Percentiles rank a stretch among this genome's conserved stretches.
Conservation (phyloP, 2,797 vertebrate species). For the Chiroxiphia lanceolata region DNA sequence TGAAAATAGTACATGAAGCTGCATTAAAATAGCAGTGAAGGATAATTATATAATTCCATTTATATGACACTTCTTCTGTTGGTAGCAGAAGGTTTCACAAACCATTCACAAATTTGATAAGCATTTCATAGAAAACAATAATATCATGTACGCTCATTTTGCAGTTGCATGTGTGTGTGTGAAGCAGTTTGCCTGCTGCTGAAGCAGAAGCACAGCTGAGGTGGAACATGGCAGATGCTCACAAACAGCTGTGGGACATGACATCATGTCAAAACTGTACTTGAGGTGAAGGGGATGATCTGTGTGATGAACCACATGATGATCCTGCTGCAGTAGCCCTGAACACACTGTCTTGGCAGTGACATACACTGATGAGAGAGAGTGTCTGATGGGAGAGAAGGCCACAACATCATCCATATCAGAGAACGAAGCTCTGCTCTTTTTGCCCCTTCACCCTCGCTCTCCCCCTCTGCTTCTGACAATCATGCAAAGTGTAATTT, state of each 20-base stretch:
- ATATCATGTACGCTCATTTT: neutral
- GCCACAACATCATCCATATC: neutral
- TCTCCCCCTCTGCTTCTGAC: neutral
- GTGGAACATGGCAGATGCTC: neutral
- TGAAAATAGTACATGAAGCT: neutral
- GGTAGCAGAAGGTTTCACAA: constrained; percentile 34
- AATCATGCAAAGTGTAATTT: constrained; percentile 30
- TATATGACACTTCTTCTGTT: neutral
- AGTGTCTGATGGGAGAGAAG: neutral
- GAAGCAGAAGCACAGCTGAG: constrained; percentile 25
- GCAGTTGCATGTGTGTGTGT: neutral
- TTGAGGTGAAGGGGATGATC: constrained; percentile 22
- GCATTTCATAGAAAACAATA: neutral
- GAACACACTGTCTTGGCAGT: accelerated
- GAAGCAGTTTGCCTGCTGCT: neutral
- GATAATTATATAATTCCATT: constrained; percentile 36
- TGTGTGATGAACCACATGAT: neutral
- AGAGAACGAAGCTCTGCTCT: neutral
- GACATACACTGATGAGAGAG: accelerated
- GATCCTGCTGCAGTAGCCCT: neutral
- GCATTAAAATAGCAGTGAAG: constrained; percentile 32
- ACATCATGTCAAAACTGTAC: neutral
- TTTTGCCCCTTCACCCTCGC: neutral
- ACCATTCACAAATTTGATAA: constrained; percentile 21
- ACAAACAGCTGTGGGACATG: neutral